phyloP scores from a whole-genome alignment of 1,140 invertebrate species.

The Brachionus rotundiformis region DNA sequence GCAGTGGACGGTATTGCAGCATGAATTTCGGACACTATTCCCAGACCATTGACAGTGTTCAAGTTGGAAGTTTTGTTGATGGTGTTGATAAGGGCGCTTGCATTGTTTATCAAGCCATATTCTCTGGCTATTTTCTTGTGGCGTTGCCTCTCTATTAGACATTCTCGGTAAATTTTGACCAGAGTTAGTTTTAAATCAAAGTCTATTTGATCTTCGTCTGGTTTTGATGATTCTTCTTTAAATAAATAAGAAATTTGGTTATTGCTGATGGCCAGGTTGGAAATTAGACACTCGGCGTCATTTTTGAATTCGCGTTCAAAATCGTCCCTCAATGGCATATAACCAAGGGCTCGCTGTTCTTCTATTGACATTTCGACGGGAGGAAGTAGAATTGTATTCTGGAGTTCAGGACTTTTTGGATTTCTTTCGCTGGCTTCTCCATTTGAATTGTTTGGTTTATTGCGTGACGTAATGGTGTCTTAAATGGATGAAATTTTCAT shows the following conservation, averaged over 20 bases:
- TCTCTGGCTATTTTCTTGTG: constrained; percentile 83
- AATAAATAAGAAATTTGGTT: constrained; percentile 34
- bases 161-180: constrained; percentile 84
- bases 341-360: constrained; percentile 82
- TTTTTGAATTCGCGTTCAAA: constrained; percentile 75
- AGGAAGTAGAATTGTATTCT: constrained; percentile 70
- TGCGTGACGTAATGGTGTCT: constrained; percentile 56
- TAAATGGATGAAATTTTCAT: constrained; percentile 42
- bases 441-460: background rate
- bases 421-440: constrained; percentile 48
- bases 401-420: constrained; percentile 74
- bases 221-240: constrained; percentile 34
- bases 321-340: constrained; percentile 90
- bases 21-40: constrained; percentile 43
- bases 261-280: constrained; percentile 36
- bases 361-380: constrained; percentile 76
- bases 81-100: constrained; percentile 48
- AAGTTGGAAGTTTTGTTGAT: constrained; percentile 51
- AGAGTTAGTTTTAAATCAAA: constrained; percentile 73
- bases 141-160: constrained; percentile 79
- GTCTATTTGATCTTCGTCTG: constrained; percentile 24
- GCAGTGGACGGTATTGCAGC: background rate
- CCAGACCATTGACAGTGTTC: background rate
- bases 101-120: constrained; percentile 55
- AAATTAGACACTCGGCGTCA: constrained; percentile 12